Conservation (phyloP, 2,113 vertebrate species). For the Calonectris borealis region DNA sequence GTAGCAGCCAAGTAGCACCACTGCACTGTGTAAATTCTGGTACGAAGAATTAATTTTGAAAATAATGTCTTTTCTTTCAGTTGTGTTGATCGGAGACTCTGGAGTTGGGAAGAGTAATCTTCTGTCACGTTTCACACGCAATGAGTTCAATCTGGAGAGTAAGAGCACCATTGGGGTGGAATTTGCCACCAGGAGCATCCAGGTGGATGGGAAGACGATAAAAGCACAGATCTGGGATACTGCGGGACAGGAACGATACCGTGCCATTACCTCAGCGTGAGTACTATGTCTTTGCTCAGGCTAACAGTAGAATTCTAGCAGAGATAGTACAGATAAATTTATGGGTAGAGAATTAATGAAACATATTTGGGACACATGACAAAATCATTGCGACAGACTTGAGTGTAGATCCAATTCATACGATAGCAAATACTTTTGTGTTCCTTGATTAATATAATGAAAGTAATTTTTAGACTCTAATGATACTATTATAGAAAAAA, state of each 20-base stretch:
- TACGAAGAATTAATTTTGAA: neutral
- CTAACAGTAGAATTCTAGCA: neutral
- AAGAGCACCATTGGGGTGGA: constrained; percentile 98
- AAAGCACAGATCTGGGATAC: constrained; percentile 99
- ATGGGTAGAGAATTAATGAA: neutral
- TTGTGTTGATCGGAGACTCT: constrained; percentile 95
- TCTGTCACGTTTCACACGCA: constrained; percentile 94
- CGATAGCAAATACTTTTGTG: neutral
- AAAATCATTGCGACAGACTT: neutral
- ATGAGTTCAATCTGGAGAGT: constrained; percentile 98
- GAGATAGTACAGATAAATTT: neutral
- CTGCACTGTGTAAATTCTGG: rapidly evolving
- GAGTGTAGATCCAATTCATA: neutral
- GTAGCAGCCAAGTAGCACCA: neutral
- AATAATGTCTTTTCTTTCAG: constrained; percentile 63
- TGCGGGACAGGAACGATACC: constrained; percentile 94
- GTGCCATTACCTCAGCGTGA: constrained; percentile 97
- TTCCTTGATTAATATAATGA: neutral
- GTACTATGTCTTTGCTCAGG: constrained; percentile 21
- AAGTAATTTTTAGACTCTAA: neutral
- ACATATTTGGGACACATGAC: rapidly evolving
- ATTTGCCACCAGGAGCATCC: constrained; percentile 96
- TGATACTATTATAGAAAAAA: neutral
- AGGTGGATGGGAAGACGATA: constrained; percentile 96
- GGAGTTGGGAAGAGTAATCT: constrained; percentile 98